Conservation (phyloP, 2,888 invertebrate genomes). For the Oscheius onirici region DNA sequence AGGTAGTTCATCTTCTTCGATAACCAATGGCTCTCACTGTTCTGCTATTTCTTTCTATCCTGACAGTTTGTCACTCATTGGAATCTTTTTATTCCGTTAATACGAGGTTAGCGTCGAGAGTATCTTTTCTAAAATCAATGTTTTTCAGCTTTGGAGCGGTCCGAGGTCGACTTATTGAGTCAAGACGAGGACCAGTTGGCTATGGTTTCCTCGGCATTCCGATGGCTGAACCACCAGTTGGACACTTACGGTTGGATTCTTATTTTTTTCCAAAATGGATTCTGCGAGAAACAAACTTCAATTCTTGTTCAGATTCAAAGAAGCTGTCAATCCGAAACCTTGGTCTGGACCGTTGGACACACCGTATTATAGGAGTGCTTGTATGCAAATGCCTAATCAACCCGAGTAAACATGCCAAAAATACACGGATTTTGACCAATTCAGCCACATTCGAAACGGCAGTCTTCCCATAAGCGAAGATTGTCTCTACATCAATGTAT, state of each 20-base stretch:
- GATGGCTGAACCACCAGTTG: slow-evolving; percentile 10
- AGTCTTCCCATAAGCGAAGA: neutral
- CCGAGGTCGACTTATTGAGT: neutral
- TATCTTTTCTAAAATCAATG: too few species aligned
- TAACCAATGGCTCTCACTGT: too few species aligned
- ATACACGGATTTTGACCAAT: too few species aligned
- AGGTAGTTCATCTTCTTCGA: too few species aligned
- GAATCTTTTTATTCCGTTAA: too few species aligned
- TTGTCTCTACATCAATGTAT: slow-evolving; percentile 38
- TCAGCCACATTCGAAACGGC: too few species aligned
- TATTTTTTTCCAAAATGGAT: too few species aligned
- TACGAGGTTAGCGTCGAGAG: too few species aligned
- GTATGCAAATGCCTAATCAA: neutral
- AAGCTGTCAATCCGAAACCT: slow-evolving; percentile 9
- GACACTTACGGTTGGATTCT: neutral
- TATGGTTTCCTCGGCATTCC: slow-evolving; percentile 14
- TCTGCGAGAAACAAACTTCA: too few species aligned
- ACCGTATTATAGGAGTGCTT: neutral
- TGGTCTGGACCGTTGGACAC: slow-evolving; percentile 4
- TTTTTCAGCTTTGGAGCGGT: slow-evolving; percentile 5
- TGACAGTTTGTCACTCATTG: too few species aligned
- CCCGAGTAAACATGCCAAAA: too few species aligned
- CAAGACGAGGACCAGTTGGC: neutral
- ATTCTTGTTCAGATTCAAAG: slow-evolving; percentile 5
- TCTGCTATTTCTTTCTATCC: too few species aligned